A percentile compares a stretch with the other conserved stretches of the same genome.
Conservation (phyloP, 2,888 invertebrate genomes). For the Nomada fucata region DNA sequence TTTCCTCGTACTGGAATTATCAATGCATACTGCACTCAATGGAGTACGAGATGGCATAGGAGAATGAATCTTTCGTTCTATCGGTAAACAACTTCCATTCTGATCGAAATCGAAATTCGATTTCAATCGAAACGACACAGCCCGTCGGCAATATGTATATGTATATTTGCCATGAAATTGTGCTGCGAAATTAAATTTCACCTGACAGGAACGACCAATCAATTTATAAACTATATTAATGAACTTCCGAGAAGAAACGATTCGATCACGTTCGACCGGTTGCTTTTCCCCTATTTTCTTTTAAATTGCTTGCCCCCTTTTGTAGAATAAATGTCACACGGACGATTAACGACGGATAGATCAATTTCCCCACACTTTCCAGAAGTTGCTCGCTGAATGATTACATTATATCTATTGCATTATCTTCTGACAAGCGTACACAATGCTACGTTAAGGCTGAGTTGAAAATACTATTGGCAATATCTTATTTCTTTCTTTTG, state of each 20-base stretch:
- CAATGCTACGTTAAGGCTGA: too few species aligned
- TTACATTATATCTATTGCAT: not conserved
- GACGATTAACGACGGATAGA: not conserved
- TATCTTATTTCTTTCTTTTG: constrained; percentile 5
- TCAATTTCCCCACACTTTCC: not conserved
- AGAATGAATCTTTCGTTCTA: constrained; percentile 28
- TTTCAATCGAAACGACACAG: constrained; percentile 36
- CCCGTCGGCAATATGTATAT: not conserved
- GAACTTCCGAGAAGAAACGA: constrained; percentile 37
- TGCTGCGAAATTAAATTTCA: constrained; percentile 43
- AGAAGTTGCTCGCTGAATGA: not conserved
- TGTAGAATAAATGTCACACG: constrained; percentile 4
- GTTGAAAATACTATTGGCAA: not conserved
- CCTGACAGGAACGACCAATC: constrained; percentile 15
- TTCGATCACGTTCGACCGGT: constrained; percentile 19
- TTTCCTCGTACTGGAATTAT: constrained; percentile 32
- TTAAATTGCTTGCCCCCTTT: not conserved
- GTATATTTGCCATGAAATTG: constrained; percentile 49
- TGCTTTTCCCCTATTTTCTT: not conserved
- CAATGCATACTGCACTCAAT: constrained; percentile 56
- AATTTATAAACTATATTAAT: constrained; percentile 44
- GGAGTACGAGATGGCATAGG: constrained; percentile 7
- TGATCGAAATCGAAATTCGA: constrained; percentile 42
- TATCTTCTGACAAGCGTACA: not conserved
- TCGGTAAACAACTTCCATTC: constrained; percentile 14